Percentiles rank a stretch among this genome's conserved stretches.
Evolutionary conservation across 2,888 invertebrate species (phyloP).

Genomic region (Phaedon cochleariae): DNA sequence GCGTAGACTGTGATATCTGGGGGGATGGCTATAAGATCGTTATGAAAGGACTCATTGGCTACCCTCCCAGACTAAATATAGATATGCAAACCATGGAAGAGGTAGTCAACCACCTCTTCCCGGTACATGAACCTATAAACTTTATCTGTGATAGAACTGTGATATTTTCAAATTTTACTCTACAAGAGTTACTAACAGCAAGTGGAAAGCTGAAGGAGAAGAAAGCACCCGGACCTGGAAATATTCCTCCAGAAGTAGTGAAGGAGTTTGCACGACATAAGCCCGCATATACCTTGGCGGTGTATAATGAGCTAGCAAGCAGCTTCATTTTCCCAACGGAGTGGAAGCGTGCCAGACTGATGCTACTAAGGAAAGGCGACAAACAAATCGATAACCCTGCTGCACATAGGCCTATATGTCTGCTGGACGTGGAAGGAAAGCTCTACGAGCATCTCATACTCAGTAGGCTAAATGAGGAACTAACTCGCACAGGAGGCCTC

Average conservation of each 20-base stretch:
- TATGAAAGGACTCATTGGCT: slow-evolving; percentile 21
- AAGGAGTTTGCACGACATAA: neutral
- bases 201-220: too few species aligned
- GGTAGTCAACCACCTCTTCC: too few species aligned
- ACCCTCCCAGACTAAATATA: slow-evolving; percentile 11
- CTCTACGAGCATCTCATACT: slow-evolving; percentile 21
- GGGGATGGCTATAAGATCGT: too few species aligned
- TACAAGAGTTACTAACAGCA: slow-evolving; percentile 17
- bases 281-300: neutral
- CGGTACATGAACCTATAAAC: too few species aligned
- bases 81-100: too few species aligned
- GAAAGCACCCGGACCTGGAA: too few species aligned
- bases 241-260: slow-evolving; percentile 17
- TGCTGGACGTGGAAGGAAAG: slow-evolving; percentile 23
- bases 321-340: neutral
- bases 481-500: slow-evolving; percentile 24
- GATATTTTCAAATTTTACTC: slow-evolving; percentile 6
- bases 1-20: too few species aligned
- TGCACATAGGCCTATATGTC: slow-evolving; percentile 12
- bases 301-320: slow-evolving; percentile 18
- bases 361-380: slow-evolving; percentile 18
- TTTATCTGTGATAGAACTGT: slow-evolving; percentile 4
- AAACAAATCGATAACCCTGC: neutral
- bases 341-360: slow-evolving; percentile 11
- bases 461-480: slow-evolving; percentile 20